A percentile compares a stretch with the other conserved stretches of the same genome.
Conservation (phyloP, 2,797 vertebrate species). For the Tinamus major region DNA sequence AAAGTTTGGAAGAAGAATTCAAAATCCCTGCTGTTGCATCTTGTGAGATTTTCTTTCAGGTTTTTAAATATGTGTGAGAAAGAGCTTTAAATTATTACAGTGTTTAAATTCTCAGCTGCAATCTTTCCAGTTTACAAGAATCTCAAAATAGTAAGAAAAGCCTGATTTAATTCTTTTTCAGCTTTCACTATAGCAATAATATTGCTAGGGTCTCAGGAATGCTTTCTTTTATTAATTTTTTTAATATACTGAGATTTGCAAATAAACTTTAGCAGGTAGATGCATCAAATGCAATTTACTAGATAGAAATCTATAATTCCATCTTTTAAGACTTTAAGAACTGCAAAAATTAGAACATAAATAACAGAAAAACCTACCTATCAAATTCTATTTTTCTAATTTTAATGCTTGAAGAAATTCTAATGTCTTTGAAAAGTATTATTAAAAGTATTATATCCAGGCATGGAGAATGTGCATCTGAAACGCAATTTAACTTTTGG, state of each 20-base stretch:
- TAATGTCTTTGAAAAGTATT: background rate
- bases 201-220: background rate
- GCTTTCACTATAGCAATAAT: background rate
- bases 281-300: constrained; percentile 27
- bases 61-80: background rate
- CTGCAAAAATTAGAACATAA: background rate
- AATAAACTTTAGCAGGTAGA: constrained; percentile 22
- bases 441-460: background rate
- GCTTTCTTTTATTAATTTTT: background rate
- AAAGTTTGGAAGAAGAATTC: background rate
- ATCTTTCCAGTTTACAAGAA: background rate
- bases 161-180: background rate
- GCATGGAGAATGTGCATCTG: background rate
- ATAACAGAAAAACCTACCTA: background rate
- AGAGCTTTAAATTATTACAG: background rate
- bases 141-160: too few species aligned
- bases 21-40: background rate
- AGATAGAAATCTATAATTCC: background rate
- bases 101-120: background rate
- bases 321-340: background rate
- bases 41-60: background rate
- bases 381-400: background rate
- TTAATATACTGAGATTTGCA: background rate
- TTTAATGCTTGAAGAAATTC: background rate
- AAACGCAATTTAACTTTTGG: background rate